Conservation (phyloP, 2,888 invertebrate species). For the Lithodes maja region DNA sequence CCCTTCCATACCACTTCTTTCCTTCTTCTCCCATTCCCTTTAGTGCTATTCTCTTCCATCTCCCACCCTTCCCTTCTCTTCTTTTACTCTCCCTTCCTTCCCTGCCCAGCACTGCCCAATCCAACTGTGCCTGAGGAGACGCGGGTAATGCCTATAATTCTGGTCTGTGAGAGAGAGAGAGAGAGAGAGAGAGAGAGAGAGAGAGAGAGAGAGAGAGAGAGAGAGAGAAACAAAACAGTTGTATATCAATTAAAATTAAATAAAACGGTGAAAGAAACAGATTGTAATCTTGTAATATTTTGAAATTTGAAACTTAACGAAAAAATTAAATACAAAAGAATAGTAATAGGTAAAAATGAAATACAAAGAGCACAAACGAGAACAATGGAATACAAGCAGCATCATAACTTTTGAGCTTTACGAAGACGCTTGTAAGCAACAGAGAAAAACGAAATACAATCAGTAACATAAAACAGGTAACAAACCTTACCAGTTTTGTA, state of each 20-base stretch:
- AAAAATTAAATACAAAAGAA: no score
- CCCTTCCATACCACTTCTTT: not conserved
- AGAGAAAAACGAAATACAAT: no score
- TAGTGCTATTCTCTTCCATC: not conserved
- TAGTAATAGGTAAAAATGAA: no score
- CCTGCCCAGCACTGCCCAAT: not conserved
- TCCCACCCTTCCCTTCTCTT: not conserved
- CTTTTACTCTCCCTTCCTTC: not conserved
- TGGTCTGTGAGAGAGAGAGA: not conserved
- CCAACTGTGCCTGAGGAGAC: not conserved
- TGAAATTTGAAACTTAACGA: no score
- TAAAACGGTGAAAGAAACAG: not conserved
- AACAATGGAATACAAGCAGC: no score
- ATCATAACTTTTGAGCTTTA: no score
- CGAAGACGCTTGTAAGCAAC: no score
- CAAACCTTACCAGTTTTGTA: no score
- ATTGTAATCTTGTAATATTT: no score
- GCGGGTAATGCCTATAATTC: not conserved
- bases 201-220: conserved; percentile 22
- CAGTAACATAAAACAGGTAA: no score
- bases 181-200: conserved; percentile 22
- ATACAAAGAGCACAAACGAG: no score
- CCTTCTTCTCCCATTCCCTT: not conserved
- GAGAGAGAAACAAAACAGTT: not conserved
- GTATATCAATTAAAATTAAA: not conserved